A percentile compares a stretch with the other conserved stretches of the same genome.
phyloP scores from a whole-genome alignment of 1,140 invertebrate genomes.

The Heterodera carotae region DNA sequence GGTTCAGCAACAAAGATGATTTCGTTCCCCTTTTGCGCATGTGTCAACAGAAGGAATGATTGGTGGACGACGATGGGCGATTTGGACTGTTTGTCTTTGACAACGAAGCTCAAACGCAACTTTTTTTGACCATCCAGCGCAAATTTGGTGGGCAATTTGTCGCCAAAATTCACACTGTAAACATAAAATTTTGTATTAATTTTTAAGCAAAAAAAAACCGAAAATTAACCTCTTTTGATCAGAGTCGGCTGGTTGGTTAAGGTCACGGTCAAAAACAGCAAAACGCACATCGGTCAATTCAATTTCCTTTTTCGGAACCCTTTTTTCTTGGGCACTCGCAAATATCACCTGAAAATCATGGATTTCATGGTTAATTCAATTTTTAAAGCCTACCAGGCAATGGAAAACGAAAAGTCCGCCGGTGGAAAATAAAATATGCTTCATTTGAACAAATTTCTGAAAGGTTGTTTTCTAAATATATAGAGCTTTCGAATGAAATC shows the following conservation, averaged over 20 bases:
- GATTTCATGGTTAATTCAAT: too few relatives aligned
- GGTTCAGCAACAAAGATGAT: conserved; percentile 89
- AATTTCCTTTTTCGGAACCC: conserved; percentile 66
- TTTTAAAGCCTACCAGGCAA: too few relatives aligned
- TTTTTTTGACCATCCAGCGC: conserved; percentile 87
- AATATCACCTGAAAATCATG: too few relatives aligned
- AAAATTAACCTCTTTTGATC: conserved; percentile 55
- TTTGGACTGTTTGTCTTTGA: conserved; percentile 76
- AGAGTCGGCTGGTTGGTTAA: conserved; percentile 78
- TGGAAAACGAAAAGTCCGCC: too few relatives aligned
- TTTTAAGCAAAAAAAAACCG: conserved; percentile 12
- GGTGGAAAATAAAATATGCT: too few relatives aligned
- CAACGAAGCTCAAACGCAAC: conserved; percentile 78
- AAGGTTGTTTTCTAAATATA: too few relatives aligned
- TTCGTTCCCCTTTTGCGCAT: conserved; percentile 75
- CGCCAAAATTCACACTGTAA: conserved; percentile 74
- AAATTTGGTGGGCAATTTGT: conserved; percentile 72
- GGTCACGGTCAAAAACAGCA: conserved; percentile 85
- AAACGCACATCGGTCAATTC: conserved; percentile 83
- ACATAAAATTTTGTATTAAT: conserved; percentile 20
- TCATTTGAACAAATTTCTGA: too few relatives aligned
- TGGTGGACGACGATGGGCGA: conserved; percentile 77
- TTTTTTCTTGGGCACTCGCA: too few relatives aligned
- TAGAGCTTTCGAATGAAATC: too few relatives aligned
- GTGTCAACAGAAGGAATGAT: conserved; percentile 81